A percentile compares a stretch with the other conserved stretches of the same genome.
These are phyloP conservation scores for Leuciscus idus DNA, from an alignment of 2,113 vertebrate genomes.

Conservation along the genomic window DNA sequence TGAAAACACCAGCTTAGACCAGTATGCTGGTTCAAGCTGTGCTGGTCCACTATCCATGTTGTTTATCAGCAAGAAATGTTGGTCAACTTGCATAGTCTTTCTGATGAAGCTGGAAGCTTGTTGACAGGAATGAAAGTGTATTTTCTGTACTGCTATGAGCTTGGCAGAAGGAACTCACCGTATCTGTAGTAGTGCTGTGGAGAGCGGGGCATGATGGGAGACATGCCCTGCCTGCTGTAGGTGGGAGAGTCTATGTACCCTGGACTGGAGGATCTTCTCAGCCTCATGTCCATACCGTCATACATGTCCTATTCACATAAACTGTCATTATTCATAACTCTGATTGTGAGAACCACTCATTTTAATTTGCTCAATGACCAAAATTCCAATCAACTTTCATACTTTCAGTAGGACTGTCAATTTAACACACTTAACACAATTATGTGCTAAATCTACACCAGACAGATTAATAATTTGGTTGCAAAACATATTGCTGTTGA, in stretches of 20 bases:
- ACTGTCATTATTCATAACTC: not conserved
- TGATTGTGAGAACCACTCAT: not conserved
- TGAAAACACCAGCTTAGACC: not conserved
- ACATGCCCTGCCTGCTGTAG: constrained; percentile 91
- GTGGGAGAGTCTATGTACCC: constrained; percentile 93
- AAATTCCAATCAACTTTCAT: not conserved
- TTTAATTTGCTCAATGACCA: not conserved
- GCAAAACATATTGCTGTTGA: not conserved
- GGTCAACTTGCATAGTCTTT: not conserved
- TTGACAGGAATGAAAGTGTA: not conserved
- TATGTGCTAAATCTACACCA: not conserved
- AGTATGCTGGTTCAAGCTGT: not conserved
- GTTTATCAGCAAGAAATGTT: constrained; percentile 1
- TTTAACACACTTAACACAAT: not conserved
- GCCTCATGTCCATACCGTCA: constrained; percentile 87
- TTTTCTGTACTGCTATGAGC: not conserved
- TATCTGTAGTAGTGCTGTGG: constrained; percentile 92
- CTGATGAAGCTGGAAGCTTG: not conserved
- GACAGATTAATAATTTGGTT: not conserved
- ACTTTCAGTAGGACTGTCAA: not conserved
- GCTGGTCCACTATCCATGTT: constrained; percentile 9
- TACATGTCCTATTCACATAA: constrained; percentile 84
- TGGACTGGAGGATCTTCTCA: constrained; percentile 90
- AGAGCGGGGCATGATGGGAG: constrained; percentile 90
- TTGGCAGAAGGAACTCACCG: constrained; percentile 75